Conservation (phyloP, 2,888 invertebrate species). For the Ctenicera cuprea region DNA sequence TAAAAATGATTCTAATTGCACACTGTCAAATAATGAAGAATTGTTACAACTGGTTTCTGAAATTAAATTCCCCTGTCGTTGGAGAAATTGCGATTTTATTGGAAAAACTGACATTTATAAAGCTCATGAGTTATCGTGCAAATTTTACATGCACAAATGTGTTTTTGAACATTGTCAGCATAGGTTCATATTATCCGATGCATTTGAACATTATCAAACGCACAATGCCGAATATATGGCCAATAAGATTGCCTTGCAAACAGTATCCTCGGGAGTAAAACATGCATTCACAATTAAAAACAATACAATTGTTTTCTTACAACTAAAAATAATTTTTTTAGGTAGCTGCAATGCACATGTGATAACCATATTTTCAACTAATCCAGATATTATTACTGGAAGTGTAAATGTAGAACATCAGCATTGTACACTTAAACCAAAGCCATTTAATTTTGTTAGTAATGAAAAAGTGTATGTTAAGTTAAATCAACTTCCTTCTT, state of each 20-base stretch:
- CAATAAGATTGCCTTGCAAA: too few species aligned
- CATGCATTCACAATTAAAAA: conserved; percentile 26
- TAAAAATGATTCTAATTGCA: background rate
- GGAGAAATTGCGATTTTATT: too few species aligned
- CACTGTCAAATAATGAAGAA: too few species aligned
- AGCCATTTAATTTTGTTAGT: conserved; percentile 15
- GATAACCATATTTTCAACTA: conserved; percentile 7
- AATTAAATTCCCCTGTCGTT: too few species aligned
- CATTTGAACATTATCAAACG: conserved; percentile 1
- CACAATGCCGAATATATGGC: conserved; percentile 7
- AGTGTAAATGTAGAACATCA: conserved; percentile 26
- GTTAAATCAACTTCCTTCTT: conserved; percentile 23
- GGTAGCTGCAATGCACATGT: too few species aligned
- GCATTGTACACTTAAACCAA: conserved; percentile 36
- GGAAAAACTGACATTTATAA: too few species aligned
- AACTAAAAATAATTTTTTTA: too few species aligned
- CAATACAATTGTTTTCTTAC: background rate
- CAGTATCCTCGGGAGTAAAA: conserved; percentile 18
- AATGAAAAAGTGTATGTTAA: conserved; percentile 12
- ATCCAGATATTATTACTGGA: background rate
- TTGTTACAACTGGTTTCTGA: background rate
- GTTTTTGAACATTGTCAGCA: too few species aligned
- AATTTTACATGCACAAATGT: too few species aligned
- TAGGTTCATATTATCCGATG: too few species aligned
- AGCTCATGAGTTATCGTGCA: too few species aligned